Conservation (phyloP, 2,113 vertebrate genomes). For the Caranx ignobilis region DNA sequence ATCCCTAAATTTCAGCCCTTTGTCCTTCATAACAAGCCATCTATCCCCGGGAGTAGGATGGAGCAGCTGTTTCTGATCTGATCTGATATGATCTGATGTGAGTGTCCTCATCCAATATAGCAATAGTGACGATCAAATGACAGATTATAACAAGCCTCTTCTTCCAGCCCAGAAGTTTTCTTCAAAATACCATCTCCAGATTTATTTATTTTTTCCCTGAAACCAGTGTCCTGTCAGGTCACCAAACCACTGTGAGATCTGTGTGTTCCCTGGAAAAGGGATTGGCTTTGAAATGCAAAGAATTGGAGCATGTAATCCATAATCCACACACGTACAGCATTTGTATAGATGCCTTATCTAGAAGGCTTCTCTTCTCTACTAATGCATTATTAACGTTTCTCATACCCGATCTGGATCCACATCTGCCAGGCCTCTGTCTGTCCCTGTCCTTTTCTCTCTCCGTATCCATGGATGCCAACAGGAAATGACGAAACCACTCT, state of each 20-base stretch:
- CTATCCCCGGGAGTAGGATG: too few species aligned
- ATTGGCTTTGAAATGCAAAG: constrained; percentile 58
- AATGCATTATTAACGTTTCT: constrained; percentile 55
- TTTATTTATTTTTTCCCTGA: constrained; percentile 24
- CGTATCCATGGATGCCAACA: constrained; percentile 72
- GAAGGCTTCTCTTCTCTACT: constrained; percentile 52
- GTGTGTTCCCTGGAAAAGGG: constrained; percentile 38
- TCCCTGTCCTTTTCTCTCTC: constrained; percentile 61
- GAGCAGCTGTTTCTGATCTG: background rate
- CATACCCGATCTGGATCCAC: constrained; percentile 78
- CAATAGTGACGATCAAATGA: background rate
- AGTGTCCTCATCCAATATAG: background rate
- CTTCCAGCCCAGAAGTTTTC: background rate
- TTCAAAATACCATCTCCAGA: background rate
- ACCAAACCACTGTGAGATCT: constrained; percentile 18
- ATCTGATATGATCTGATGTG: too few species aligned
- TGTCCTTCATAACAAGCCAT: too few species aligned
- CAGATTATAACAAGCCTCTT: background rate
- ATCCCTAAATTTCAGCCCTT: background rate
- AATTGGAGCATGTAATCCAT: constrained; percentile 73
- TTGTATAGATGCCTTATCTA: constrained; percentile 52
- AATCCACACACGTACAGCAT: constrained; percentile 64
- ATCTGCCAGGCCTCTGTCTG: constrained; percentile 52
- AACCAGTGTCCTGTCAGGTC: constrained; percentile 1
- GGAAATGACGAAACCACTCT: constrained; percentile 90